Base-by-base conservation (phyloP, 2,888 invertebrate species). In the Oegoconia quadripuncta region DNA sequence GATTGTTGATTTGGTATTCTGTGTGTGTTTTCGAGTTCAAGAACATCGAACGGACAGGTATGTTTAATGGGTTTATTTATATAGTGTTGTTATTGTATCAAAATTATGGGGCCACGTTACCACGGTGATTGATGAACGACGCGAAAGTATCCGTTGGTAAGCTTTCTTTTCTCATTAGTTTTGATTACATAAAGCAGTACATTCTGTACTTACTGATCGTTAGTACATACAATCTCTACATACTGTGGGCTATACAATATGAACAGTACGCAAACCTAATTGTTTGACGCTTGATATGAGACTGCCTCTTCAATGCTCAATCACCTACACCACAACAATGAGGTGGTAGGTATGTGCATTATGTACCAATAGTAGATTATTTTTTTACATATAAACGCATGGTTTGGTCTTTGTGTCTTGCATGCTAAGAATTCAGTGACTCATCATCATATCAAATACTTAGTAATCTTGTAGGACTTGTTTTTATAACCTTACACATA, bases 1-100 rank as follows among this genome's bases (percentile, higher is more conserved):
- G 48, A 52, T 61, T 67, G 60, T 59, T 60, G 52, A 66, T 70
- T 77, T 74, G 62, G 66, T 75, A 78, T 78, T 78, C 78, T 64
- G 63, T 59, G 61, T 69, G 72, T 70, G 76, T 76, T 63, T 58
- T 45, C 51, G 54, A 56, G 52, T 59, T 52, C 55, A 45, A 50
- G 44, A 37, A 42, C 42, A 36, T 37, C 23, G 39, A 16, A 37
- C 52, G 46, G 55, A 59, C n/a, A n/a, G 60, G 58, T 64, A 50
- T 39, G 53, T 55, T 52, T 61, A n/a, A n/a, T 60, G 58, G 47
- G 55, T 46, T 55, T 51, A 55, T 59, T 62, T 46, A 56, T 61
- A n/a, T n/a, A n/a, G 55, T 54, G 44, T 62, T 61, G 55, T 62
- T 65, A 56, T 60, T 52, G 50, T 58, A 16, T 18, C 2, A 20